phyloP scores from a whole-genome alignment of 2,113 vertebrate genomes.

The Strigops habroptila region DNA sequence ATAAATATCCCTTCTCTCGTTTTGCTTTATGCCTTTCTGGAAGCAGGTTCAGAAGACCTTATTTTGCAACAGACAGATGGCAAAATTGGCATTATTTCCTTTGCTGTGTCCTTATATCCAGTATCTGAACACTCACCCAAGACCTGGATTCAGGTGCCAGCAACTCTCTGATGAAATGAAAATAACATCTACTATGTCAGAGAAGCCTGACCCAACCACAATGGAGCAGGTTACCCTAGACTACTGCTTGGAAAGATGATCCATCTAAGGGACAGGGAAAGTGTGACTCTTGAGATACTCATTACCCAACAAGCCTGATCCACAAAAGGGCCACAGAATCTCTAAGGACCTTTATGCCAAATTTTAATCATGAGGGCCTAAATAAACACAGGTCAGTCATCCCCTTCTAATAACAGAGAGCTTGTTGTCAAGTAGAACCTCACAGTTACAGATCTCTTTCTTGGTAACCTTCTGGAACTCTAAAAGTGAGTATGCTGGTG shows the following conservation, averaged over 20 bases:
- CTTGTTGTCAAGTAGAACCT: background rate
- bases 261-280: background rate
- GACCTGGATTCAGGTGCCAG: background rate
- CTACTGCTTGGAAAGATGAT: background rate
- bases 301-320: background rate
- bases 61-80: background rate
- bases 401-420: background rate
- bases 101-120: background rate
- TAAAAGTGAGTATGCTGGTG: background rate
- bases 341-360: background rate
- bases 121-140: background rate
- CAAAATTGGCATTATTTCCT: slow-evolving; percentile 7
- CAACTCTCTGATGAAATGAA: background rate
- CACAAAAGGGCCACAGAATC: background rate
- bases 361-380: background rate
- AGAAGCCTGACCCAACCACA: background rate
- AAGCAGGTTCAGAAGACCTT: background rate
- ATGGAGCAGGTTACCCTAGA: background rate
- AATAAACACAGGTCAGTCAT: background rate
- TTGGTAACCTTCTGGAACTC: background rate
- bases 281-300: background rate
- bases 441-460: background rate
- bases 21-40: background rate
- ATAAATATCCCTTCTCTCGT: background rate
- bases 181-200: background rate